Evolutionary conservation across 2,888 invertebrate species (phyloP).

Genomic region (Epirrhoe alternata): DNA sequence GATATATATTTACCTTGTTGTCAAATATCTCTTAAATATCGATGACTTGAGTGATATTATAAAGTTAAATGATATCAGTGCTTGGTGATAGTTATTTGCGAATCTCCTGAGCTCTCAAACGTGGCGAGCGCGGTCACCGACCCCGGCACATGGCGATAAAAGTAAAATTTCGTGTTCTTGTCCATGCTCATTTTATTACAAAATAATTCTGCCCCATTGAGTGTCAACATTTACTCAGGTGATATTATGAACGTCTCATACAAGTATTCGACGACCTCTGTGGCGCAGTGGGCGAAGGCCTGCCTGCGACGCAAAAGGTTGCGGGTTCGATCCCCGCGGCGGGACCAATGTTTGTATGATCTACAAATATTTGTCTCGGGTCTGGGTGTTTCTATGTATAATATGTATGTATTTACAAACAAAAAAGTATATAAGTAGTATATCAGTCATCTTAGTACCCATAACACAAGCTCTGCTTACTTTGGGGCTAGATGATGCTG

Average conservation of each 20-base stretch:
- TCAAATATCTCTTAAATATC: background rate
- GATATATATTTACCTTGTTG: too few relatives aligned
- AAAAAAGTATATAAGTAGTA: too few relatives aligned
- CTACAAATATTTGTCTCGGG: too few relatives aligned
- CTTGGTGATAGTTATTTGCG: conserved; percentile 48
- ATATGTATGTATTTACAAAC: too few relatives aligned
- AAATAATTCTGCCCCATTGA: conserved; percentile 49
- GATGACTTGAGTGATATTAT: background rate
- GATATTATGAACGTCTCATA: conserved; percentile 19
- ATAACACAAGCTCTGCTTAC: too few relatives aligned
- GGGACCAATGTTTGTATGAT: too few relatives aligned
- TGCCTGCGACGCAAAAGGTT: too few relatives aligned
- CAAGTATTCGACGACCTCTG: background rate
- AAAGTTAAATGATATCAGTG: conserved; percentile 33
- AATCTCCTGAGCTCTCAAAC: conserved; percentile 60
- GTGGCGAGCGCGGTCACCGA: conserved; percentile 58
- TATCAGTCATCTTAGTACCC: too few relatives aligned
- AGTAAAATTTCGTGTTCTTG: conserved; percentile 75
- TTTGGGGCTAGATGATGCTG: too few relatives aligned
- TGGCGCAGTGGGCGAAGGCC: too few relatives aligned
- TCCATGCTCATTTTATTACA: conserved; percentile 56
- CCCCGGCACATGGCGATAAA: conserved; percentile 70
- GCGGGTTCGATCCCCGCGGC: too few relatives aligned
- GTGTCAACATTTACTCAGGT: conserved; percentile 45
- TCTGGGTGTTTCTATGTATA: too few relatives aligned